Evolutionary conservation across 2,797 vertebrate genomes (phyloP).

Genomic region (Sebastolobus alascanus): DNA sequence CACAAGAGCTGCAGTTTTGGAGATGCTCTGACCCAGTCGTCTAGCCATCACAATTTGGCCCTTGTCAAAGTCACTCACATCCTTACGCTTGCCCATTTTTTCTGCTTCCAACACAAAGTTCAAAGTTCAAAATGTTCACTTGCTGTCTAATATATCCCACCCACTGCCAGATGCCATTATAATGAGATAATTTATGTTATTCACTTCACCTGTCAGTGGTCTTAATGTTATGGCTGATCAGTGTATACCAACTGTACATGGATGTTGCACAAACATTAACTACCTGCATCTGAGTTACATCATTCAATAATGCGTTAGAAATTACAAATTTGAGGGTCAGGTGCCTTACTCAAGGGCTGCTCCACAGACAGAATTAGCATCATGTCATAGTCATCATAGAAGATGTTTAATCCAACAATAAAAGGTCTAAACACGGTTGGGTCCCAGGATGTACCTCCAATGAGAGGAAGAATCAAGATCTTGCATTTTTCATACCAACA

Average conservation of each 20-base stretch:
- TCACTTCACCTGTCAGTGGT: too few relatives aligned
- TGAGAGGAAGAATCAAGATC: not conserved
- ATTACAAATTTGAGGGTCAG: not conserved
- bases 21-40: too few relatives aligned
- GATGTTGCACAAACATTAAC: not conserved
- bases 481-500: constrained; percentile 26
- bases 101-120: too few relatives aligned
- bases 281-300: not conserved
- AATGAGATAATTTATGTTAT: too few relatives aligned
- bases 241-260: not conserved
- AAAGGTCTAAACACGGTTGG: not conserved
- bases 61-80: too few relatives aligned
- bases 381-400: not conserved
- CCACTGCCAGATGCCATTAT: too few relatives aligned
- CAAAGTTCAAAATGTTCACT: too few relatives aligned
- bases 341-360: not conserved
- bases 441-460: not conserved
- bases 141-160: too few relatives aligned
- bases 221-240: too few relatives aligned
- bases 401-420: not conserved
- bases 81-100: too few relatives aligned
- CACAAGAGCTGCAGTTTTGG: too few relatives aligned
- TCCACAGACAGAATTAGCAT: not conserved
- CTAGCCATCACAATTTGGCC: too few relatives aligned
- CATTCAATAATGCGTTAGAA: not conserved